These are phyloP conservation scores for Euleptes europaea DNA, from an alignment of 2,113 vertebrate genomes.

Conservation along the genomic window DNA sequence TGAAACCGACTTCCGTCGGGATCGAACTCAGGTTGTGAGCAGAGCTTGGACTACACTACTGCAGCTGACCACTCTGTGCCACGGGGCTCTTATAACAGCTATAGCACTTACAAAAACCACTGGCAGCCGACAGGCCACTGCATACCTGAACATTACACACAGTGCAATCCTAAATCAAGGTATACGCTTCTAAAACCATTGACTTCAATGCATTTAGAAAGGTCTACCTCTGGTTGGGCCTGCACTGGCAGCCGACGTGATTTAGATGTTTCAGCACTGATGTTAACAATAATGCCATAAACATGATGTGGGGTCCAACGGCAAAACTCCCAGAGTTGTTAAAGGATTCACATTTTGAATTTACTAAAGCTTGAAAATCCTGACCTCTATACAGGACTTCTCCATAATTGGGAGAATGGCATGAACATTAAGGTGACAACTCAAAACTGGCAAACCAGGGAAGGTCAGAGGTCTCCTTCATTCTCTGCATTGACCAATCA, in stretches of 20 bases:
- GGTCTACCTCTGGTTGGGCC: too few relatives aligned
- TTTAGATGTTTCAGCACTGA: background rate
- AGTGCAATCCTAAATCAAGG: too few relatives aligned
- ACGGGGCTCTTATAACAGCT: background rate
- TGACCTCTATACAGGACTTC: background rate
- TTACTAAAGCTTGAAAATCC: background rate
- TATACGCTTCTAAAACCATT: too few relatives aligned
- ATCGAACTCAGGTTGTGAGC: too few relatives aligned
- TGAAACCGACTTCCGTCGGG: too few relatives aligned
- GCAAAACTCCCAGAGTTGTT: background rate
- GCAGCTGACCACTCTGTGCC: too few relatives aligned
- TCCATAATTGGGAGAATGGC: background rate
- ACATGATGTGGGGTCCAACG: background rate
- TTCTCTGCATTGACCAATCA: background rate
- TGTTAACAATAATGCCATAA: too few relatives aligned
- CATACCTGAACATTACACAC: background rate
- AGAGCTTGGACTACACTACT: too few relatives aligned
- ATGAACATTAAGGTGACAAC: background rate
- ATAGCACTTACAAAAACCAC: background rate
- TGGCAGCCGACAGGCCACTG: background rate
- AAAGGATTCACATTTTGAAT: background rate
- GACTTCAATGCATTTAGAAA: too few relatives aligned
- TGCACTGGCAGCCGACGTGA: background rate
- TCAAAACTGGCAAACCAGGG: background rate
- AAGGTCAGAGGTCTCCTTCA: background rate